These are phyloP conservation scores for Eurystomus glaucurus DNA, from an alignment of 2,797 vertebrate genomes.

Conservation along the genomic window DNA sequence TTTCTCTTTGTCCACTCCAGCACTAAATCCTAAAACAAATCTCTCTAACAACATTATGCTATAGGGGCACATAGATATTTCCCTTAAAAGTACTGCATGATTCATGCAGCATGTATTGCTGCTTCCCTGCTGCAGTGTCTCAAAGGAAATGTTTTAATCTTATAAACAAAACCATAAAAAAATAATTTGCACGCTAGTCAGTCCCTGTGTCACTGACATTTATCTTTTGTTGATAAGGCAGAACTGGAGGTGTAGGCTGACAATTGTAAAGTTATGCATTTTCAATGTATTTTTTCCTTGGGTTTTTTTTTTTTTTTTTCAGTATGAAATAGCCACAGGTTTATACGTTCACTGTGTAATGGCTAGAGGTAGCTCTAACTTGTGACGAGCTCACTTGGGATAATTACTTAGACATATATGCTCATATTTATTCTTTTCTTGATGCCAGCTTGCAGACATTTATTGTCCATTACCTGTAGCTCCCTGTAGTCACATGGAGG, in stretches of 20 bases:
- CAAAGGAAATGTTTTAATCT: conserved; percentile 8
- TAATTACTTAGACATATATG: background rate
- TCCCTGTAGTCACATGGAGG: background rate
- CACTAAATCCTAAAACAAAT: background rate
- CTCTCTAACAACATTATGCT: background rate
- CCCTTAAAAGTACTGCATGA: background rate
- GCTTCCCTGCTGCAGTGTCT: background rate
- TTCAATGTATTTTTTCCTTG: background rate
- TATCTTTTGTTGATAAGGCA: background rate
- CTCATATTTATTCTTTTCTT: background rate
- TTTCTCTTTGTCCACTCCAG: background rate
- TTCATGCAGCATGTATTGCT: background rate
- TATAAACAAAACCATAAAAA: conserved; percentile 15
- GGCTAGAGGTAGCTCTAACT: background rate
- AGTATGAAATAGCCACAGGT: background rate
- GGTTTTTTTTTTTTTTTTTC: background rate
- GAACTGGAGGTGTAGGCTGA: background rate
- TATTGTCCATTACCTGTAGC: background rate
- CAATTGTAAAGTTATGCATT: background rate
- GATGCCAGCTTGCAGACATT: accelerated
- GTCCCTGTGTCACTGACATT: background rate
- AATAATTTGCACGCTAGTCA: background rate
- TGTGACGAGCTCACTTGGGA: background rate
- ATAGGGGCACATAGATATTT: background rate
- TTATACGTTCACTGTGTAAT: background rate